These are phyloP conservation scores for Boloria selene DNA, from an alignment of 2,888 invertebrate genomes.

Conservation along the genomic window DNA sequence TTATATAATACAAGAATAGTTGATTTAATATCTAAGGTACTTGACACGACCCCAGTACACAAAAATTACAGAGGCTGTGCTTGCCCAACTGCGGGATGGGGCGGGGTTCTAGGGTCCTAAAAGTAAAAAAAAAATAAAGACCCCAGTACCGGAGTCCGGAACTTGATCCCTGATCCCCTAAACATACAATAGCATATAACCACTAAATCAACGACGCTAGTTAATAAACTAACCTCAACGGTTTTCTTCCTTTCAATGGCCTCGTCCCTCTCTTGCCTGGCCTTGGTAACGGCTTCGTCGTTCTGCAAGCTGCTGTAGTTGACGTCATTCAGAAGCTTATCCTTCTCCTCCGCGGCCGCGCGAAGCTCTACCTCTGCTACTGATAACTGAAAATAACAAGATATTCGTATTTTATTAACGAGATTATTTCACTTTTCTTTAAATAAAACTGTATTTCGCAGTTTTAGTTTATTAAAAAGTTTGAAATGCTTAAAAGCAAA, in stretches of 20 bases:
- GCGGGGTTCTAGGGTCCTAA: no score
- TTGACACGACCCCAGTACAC: no score
- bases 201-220: no score
- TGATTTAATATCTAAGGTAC: no score
- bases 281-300: constrained; percentile 91
- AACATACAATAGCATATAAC: no score
- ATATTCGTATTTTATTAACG: neutral
- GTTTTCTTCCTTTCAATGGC: constrained; percentile 83
- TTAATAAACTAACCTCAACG: constrained; percentile 57
- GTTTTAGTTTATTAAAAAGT: neutral
- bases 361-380: constrained; percentile 91
- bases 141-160: no score
- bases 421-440: neutral
- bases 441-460: neutral
- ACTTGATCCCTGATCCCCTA: no score
- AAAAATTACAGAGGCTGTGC: no score
- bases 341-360: constrained; percentile 91
- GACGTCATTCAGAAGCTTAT: constrained; percentile 89
- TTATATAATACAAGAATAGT: no score
- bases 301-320: constrained; percentile 87
- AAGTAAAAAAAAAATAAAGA: no score
- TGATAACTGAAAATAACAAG: constrained; percentile 76
- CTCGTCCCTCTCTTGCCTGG: constrained; percentile 91
- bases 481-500: no score
- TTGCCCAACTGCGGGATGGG: no score